Conservation (phyloP, 2,113 vertebrate species). For the Ammodytes marinus region DNA sequence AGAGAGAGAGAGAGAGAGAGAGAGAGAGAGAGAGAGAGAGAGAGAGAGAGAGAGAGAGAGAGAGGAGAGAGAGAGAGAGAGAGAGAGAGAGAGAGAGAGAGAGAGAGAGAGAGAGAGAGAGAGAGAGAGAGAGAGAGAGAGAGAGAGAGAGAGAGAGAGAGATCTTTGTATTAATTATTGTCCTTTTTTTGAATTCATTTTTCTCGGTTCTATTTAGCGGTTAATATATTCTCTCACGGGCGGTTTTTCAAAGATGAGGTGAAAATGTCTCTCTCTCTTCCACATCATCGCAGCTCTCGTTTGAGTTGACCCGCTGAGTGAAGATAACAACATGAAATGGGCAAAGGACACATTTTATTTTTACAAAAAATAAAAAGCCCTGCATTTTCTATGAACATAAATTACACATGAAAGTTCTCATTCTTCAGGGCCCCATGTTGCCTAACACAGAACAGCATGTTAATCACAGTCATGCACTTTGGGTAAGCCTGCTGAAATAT, state of each 20-base stretch:
- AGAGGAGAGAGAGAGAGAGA: too few relatives aligned
- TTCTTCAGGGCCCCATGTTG: constrained; percentile 72
- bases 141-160: background rate
- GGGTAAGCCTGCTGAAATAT: constrained; percentile 47
- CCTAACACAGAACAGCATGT: constrained; percentile 73
- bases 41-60: background rate
- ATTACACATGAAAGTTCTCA: constrained; percentile 82
- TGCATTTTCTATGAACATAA: constrained; percentile 79
- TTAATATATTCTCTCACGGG: constrained; percentile 66
- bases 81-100: background rate
- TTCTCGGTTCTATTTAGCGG: constrained; percentile 47
- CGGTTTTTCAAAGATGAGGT: constrained; percentile 46
- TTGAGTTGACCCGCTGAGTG: constrained; percentile 62
- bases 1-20: background rate
- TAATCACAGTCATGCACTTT: constrained; percentile 55
- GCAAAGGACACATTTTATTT: too few relatives aligned
- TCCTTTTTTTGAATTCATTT: constrained; percentile 19
- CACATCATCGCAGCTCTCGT: constrained; percentile 46
- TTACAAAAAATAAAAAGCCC: constrained; percentile 9
- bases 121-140: too few relatives aligned
- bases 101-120: background rate
- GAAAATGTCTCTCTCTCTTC: constrained; percentile 42
- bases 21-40: too few relatives aligned
- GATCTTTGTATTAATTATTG: constrained; percentile 17
- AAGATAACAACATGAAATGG: constrained; percentile 48